These are phyloP conservation scores for Slavum lentiscoides DNA, from an alignment of 2,888 invertebrate species.

Conservation along the genomic window DNA sequence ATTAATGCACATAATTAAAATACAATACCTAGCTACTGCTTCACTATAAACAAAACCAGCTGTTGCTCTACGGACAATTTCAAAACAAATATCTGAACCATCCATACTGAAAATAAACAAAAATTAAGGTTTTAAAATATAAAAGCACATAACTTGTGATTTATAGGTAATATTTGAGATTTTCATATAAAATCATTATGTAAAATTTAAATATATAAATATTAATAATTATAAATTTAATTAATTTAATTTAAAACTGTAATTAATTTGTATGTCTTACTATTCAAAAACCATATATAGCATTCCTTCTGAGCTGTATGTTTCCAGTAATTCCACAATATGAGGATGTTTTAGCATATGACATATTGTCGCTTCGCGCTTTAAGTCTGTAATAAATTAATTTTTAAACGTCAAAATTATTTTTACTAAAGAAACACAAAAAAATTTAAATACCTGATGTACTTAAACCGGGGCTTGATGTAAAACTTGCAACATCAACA, in stretches of 20 bases:
- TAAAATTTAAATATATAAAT: not conserved
- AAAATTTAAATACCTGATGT: slow-evolving; percentile 75
- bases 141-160: not conserved
- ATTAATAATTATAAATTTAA: no score
- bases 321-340: slow-evolving; percentile 96
- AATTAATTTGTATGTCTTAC: slow-evolving; percentile 70
- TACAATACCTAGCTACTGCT: slow-evolving; percentile 90
- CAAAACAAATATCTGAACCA: slow-evolving; percentile 97
- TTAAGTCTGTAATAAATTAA: slow-evolving; percentile 75
- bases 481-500: slow-evolving; percentile 96
- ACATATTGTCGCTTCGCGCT: slow-evolving; percentile 97
- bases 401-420: slow-evolving; percentile 24
- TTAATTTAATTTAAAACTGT: no score
- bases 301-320: slow-evolving; percentile 98
- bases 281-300: slow-evolving; percentile 99
- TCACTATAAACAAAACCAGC: slow-evolving; percentile 99
- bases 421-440: not conserved
- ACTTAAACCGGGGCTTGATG: slow-evolving; percentile 93
- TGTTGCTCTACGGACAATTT: slow-evolving; percentile 92
- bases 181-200: not conserved
- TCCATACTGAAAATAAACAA: slow-evolving; percentile 80
- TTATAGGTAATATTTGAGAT: not conserved
- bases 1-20: not conserved
- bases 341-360: slow-evolving; percentile 99
- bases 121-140: not conserved